phyloP scores from a whole-genome alignment of 2,113 vertebrate species.

The Carettochelys insculpta region DNA sequence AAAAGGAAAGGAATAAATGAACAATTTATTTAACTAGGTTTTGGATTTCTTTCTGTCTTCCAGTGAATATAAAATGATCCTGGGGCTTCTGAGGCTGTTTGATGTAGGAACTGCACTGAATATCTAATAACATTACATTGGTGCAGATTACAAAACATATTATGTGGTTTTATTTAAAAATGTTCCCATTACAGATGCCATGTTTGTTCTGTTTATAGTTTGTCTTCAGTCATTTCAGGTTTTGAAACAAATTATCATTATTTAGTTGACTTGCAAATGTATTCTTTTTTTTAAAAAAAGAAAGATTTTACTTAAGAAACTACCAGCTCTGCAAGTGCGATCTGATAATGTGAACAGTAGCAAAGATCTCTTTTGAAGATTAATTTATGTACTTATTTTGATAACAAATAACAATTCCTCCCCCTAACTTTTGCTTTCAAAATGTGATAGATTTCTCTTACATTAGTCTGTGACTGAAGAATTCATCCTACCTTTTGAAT shows the following conservation, averaged over 20 bases:
- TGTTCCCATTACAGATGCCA: conserved; percentile 37
- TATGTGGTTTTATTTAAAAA: conserved; percentile 72
- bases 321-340: conserved; percentile 33
- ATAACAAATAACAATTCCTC: not conserved
- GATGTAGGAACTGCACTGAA: conserved; percentile 74
- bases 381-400: not conserved
- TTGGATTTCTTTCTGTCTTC: conserved; percentile 85
- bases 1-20: conserved; percentile 88
- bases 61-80: conserved; percentile 83
- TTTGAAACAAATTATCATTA: conserved; percentile 36
- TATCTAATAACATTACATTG: conserved; percentile 79
- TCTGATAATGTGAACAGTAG: not conserved
- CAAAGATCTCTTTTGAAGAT: not conserved
- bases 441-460: not conserved
- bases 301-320: not conserved
- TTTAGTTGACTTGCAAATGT: conserved; percentile 31
- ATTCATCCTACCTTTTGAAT: not conserved
- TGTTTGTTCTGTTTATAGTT: conserved; percentile 60
- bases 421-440: not conserved
- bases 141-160: conserved; percentile 75
- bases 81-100: conserved; percentile 79
- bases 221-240: conserved; percentile 34
- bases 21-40: conserved; percentile 91
- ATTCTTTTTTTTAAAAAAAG: not conserved
- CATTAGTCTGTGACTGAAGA: not conserved